Evolutionary conservation across 2,113 vertebrate species (phyloP).

Genomic region (Entosphenus tridentatus): DNA sequence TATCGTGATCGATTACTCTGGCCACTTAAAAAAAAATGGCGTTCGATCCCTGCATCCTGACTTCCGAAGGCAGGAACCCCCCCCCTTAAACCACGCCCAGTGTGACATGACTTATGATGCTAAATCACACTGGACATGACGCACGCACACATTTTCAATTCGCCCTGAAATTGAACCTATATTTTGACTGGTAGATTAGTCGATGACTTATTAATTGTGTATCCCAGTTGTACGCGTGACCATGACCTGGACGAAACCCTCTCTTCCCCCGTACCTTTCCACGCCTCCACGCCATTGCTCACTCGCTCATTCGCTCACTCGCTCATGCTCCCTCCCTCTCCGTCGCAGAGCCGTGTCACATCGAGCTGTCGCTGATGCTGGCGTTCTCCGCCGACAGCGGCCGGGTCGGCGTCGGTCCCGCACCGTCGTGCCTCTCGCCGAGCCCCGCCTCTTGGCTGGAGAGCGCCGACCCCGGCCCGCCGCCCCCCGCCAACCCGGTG

Average conservation of each 20-base stretch:
- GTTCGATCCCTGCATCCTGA: background rate
- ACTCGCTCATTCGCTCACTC: background rate
- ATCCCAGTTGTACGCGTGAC: background rate
- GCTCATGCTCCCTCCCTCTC: background rate
- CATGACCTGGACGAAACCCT: background rate
- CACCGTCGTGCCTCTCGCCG: constrained; percentile 19
- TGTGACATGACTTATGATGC: too few species aligned
- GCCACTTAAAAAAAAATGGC: background rate
- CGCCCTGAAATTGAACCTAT: constrained; percentile 7
- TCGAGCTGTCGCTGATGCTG: constrained; percentile 64
- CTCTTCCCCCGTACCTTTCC: background rate
- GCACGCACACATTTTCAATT: background rate
- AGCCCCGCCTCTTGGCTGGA: constrained; percentile 38
- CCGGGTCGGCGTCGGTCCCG: constrained; percentile 16
- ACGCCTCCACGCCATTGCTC: background rate
- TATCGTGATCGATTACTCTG: background rate
- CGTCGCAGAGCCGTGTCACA: constrained; percentile 58
- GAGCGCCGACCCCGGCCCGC: constrained; percentile 25
- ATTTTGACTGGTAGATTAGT: background rate
- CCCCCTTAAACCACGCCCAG: background rate
- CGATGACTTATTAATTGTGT: background rate
- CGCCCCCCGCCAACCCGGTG: constrained; percentile 29
- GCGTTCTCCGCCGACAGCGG: constrained; percentile 49
- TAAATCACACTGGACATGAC: too few species aligned
- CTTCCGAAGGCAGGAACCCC: background rate